phyloP scores from a whole-genome alignment of 2,797 vertebrate genomes.

The Poecilia wingei region DNA sequence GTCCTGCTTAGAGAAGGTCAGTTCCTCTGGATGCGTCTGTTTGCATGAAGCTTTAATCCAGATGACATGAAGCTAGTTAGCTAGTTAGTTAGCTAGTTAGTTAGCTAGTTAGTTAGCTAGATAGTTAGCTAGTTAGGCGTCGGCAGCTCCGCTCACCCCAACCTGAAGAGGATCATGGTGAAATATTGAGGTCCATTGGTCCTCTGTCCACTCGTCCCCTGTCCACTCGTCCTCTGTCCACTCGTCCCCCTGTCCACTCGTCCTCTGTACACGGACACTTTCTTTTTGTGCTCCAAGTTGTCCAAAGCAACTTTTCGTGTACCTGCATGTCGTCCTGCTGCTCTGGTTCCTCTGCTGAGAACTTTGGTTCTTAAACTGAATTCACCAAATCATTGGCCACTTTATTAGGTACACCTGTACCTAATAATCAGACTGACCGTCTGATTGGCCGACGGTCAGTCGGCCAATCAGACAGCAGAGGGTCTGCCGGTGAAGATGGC shows the following conservation, averaged over 20 bases:
- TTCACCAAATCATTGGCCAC: not conserved
- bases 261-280: slow-evolving; percentile 92
- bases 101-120: too few relatives aligned
- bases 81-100: not conserved
- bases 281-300: slow-evolving; percentile 87
- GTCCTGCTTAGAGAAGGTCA: not conserved
- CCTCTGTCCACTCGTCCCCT: slow-evolving; percentile 25
- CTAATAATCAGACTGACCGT: too few relatives aligned
- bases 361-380: slow-evolving; percentile 46
- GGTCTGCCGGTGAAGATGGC: not conserved
- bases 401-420: not conserved
- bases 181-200: slow-evolving; percentile 83
- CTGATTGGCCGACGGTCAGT: too few relatives aligned
- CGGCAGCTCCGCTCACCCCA: slow-evolving; percentile 31
- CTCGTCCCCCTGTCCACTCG: slow-evolving; percentile 27
- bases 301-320: slow-evolving; percentile 91
- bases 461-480: not conserved
- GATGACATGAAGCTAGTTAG: not conserved
- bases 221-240: slow-evolving; percentile 64
- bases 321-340: slow-evolving; percentile 84
- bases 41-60: not conserved
- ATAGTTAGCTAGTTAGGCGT: not conserved
- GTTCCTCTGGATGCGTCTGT: too few relatives aligned
- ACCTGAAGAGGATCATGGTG: slow-evolving; percentile 93
- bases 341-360: slow-evolving; percentile 21